These are phyloP conservation scores for Ivindomyrus marchei DNA, from an alignment of 2,113 vertebrate genomes.

Conservation along the genomic window DNA sequence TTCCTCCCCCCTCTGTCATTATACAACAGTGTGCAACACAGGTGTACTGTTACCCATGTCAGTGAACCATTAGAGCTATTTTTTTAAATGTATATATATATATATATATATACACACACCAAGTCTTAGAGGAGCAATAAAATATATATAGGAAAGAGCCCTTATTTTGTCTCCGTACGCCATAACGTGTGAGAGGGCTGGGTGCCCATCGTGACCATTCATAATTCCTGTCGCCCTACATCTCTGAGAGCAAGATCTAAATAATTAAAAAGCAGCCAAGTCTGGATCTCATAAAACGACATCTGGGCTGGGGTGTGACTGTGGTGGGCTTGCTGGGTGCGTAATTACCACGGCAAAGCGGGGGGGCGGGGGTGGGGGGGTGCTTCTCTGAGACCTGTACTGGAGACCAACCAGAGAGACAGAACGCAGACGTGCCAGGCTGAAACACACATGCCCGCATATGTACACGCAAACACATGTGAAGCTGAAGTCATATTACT, in stretches of 20 bases:
- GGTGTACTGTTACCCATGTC: constrained; percentile 61
- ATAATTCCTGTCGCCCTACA: constrained; percentile 44
- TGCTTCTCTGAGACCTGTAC: constrained; percentile 39
- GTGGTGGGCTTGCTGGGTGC: constrained; percentile 34
- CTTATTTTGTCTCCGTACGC: not conserved
- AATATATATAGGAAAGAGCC: constrained; percentile 46
- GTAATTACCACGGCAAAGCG: constrained; percentile 43
- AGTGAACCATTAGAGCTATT: constrained; percentile 51
- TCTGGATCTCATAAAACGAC: constrained; percentile 56
- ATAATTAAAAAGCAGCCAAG: constrained; percentile 48
- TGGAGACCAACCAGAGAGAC: constrained; percentile 45
- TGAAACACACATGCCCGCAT: not conserved
- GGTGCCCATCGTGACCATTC: constrained; percentile 27
- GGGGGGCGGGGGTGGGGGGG: constrained; percentile 30
- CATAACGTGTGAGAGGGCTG: not conserved
- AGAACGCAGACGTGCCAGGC: constrained; percentile 26
- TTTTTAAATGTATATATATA: constrained; percentile 36
- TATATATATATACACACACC: constrained; percentile 36
- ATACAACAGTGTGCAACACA: constrained; percentile 54
- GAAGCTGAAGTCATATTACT: not conserved
- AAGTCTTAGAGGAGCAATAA: constrained; percentile 50
- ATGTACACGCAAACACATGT: not conserved
- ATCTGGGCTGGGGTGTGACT: constrained; percentile 39
- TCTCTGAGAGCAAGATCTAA: constrained; percentile 43
- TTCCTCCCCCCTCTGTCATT: constrained; percentile 38